Evolutionary conservation across 2,797 vertebrate species (phyloP).

Genomic region (Anguilla marmorata): DNA sequence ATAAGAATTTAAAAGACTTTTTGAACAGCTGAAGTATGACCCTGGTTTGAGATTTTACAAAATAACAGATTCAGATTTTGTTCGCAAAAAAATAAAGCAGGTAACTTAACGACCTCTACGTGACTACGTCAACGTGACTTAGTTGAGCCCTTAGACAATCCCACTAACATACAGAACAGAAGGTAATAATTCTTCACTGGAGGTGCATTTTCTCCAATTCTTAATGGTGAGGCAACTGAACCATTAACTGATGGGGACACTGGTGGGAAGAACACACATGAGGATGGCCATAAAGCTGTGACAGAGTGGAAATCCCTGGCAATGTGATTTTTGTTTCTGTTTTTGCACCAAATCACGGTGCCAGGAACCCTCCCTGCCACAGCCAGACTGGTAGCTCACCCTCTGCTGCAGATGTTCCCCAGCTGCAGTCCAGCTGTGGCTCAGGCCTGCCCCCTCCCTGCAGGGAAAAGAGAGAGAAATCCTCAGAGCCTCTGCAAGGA

Average conservation of each 20-base stretch:
- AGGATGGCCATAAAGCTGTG: slow-evolving; percentile 64
- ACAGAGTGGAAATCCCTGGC: slow-evolving; percentile 86
- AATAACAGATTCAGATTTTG: slow-evolving; percentile 32
- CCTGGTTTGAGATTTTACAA: slow-evolving; percentile 36
- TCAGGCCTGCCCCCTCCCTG: slow-evolving; percentile 36
- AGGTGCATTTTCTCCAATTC: neutral
- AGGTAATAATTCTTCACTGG: neutral
- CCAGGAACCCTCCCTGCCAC: slow-evolving; percentile 82
- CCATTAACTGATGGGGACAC: neutral
- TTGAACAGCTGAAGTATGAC: slow-evolving; percentile 44
- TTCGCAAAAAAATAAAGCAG: slow-evolving; percentile 33
- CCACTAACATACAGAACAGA: neutral
- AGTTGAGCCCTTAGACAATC: neutral
- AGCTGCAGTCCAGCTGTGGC: slow-evolving; percentile 61
- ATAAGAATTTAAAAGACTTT: slow-evolving; percentile 10
- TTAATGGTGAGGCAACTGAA: neutral
- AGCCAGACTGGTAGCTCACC: slow-evolving; percentile 53
- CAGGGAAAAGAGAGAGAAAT: slow-evolving; percentile 45
- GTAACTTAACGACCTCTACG: slow-evolving; percentile 36
- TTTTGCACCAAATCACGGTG: slow-evolving; percentile 83
- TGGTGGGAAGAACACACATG: slow-evolving; percentile 3
- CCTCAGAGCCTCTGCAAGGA: slow-evolving; percentile 30
- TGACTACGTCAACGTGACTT: neutral
- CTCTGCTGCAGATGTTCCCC: slow-evolving; percentile 49
- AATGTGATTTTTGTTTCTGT: slow-evolving; percentile 84